phyloP scores from a whole-genome alignment of 2,113 vertebrate genomes.

The Atrichornis clamosus region DNA sequence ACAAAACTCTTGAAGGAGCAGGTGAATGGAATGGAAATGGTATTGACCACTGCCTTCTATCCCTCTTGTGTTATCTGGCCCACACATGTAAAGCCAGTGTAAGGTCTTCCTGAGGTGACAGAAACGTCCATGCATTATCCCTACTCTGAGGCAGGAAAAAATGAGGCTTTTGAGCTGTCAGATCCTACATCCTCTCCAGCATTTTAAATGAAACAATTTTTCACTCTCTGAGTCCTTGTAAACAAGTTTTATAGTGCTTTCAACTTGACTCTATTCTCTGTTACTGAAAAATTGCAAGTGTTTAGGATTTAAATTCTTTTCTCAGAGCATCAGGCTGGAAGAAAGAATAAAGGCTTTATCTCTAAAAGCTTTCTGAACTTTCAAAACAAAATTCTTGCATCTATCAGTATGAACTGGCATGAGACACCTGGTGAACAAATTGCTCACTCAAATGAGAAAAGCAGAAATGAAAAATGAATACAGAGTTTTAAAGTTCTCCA shows the following conservation, averaged over 20 bases:
- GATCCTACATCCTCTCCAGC: not conserved
- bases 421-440: not conserved
- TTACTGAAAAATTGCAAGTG: constrained; percentile 16
- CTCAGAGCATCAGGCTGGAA: not conserved
- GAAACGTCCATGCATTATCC: not conserved
- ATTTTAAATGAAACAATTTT: constrained; percentile 40
- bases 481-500: not conserved
- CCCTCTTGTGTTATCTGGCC: not conserved
- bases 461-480: not conserved
- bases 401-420: not conserved
- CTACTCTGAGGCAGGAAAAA: not conserved
- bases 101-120: not conserved
- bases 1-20: not conserved
- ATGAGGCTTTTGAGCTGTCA: not conserved
- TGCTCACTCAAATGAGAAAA: not conserved
- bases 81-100: not conserved
- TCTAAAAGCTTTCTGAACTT: constrained; percentile 10
- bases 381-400: not conserved
- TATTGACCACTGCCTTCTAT: not conserved
- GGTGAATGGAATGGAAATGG: not conserved
- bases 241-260: constrained; percentile 59
- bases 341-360: not conserved
- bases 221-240: constrained; percentile 31
- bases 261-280: not conserved
- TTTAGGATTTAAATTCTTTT: constrained; percentile 32